phyloP scores from a whole-genome alignment of 2,797 vertebrate genomes.

The Argentina silus region DNA sequence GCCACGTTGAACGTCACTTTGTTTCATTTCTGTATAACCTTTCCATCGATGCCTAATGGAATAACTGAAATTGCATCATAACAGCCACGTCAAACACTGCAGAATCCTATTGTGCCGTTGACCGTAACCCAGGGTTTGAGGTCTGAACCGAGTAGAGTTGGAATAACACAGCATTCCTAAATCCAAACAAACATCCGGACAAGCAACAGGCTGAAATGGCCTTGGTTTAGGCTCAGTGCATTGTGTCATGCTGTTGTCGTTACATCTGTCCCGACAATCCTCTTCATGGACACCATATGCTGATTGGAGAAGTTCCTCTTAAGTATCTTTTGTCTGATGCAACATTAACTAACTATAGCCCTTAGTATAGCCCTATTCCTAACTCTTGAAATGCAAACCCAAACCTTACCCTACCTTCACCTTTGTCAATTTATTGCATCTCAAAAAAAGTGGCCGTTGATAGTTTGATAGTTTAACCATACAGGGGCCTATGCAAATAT shows the following conservation, averaged over 20 bases:
- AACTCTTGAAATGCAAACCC: too few species aligned
- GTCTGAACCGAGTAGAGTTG: background rate
- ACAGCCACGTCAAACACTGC: constrained; percentile 6
- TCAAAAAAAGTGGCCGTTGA: background rate
- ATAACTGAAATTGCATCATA: too few species aligned
- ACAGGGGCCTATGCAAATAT: too few species aligned
- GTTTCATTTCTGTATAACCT: too few species aligned
- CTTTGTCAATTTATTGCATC: too few species aligned
- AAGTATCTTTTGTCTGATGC: too few species aligned
- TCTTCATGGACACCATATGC: constrained; percentile 6
- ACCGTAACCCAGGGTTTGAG: constrained; percentile 16
- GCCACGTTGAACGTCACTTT: background rate
- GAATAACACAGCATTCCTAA: constrained; percentile 8
- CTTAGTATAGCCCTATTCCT: too few species aligned
- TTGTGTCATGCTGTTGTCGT: background rate
- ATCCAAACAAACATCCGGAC: constrained; percentile 28
- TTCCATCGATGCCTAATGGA: too few species aligned
- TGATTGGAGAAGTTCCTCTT: background rate
- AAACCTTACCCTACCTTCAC: too few species aligned
- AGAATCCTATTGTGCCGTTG: constrained; percentile 2
- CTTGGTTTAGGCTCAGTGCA: background rate
- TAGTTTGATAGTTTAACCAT: background rate
- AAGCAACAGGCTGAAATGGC: constrained; percentile 12
- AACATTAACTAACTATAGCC: too few species aligned
- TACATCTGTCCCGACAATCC: constrained; percentile 1